These are phyloP conservation scores for Halcyon leucocephala DNA, from an alignment of 2,797 vertebrate species.

Conservation along the genomic window DNA sequence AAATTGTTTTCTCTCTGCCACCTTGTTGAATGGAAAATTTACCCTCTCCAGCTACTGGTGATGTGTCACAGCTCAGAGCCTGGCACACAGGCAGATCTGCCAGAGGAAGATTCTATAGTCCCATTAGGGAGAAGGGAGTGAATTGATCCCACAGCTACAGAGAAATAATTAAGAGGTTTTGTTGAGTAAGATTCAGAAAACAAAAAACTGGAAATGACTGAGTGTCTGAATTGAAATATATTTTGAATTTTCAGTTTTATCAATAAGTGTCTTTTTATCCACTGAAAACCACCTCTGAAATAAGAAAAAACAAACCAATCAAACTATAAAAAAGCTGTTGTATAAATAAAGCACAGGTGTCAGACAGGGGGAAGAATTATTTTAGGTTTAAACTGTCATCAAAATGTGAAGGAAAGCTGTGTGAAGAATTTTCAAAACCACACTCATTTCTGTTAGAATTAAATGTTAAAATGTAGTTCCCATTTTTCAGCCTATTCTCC, in stretches of 20 bases:
- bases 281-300: neutral
- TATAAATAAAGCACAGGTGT: neutral
- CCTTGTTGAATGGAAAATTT: neutral
- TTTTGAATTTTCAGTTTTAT: neutral
- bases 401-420: neutral
- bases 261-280: neutral
- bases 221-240: neutral
- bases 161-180: slow-evolving; percentile 19
- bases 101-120: neutral
- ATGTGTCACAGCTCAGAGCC: neutral
- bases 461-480: neutral
- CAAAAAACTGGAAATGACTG: neutral
- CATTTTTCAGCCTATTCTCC: neutral
- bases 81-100: neutral
- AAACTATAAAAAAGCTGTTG: neutral
- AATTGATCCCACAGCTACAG: neutral
- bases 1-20: neutral
- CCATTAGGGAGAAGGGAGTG: neutral
- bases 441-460: neutral
- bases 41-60: neutral
- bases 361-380: neutral
- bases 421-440: neutral
- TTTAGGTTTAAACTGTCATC: neutral
- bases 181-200: slow-evolving; percentile 8
- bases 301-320: neutral